phyloP scores from a whole-genome alignment of 2,797 vertebrate species.

The Rhinoraja longicauda region DNA sequence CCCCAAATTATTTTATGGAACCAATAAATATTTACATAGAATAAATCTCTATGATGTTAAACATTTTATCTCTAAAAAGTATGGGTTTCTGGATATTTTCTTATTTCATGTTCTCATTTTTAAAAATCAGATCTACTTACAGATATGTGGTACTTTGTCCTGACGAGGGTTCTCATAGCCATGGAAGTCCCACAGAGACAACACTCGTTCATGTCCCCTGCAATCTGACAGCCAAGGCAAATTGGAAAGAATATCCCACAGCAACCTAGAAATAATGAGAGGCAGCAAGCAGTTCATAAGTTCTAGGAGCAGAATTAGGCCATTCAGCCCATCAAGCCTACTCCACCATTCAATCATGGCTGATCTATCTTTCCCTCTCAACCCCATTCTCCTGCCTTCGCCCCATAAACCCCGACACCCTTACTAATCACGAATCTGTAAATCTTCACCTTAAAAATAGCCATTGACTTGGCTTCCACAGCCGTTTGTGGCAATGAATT shows the following conservation, averaged over 20 bases:
- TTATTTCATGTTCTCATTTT: not conserved
- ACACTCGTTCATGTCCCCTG: conserved; percentile 66
- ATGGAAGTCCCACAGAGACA: conserved; percentile 60
- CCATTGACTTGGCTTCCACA: too few relatives aligned
- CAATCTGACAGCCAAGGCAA: conserved; percentile 63
- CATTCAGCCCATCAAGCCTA: too few relatives aligned
- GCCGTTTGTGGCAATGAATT: too few relatives aligned
- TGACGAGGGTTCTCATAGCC: conserved; percentile 69
- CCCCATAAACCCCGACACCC: too few relatives aligned
- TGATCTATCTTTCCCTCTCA: too few relatives aligned
- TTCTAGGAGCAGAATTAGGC: not conserved
- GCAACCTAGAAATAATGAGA: not conserved
- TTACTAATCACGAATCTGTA: too few relatives aligned
- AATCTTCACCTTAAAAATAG: too few relatives aligned
- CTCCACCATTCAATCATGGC: too few relatives aligned
- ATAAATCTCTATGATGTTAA: not conserved
- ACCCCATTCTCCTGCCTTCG: too few relatives aligned
- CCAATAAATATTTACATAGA: not conserved
- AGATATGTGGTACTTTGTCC: conserved; percentile 69
- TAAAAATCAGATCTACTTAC: conserved; percentile 48
- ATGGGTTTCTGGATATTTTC: not conserved
- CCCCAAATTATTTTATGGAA: not conserved
- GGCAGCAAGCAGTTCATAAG: not conserved
- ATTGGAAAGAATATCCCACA: conserved; percentile 43
- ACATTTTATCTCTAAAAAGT: not conserved